Base-by-base conservation (phyloP, 2,797 vertebrate species). In the Anabacerthia variegaticeps region DNA sequence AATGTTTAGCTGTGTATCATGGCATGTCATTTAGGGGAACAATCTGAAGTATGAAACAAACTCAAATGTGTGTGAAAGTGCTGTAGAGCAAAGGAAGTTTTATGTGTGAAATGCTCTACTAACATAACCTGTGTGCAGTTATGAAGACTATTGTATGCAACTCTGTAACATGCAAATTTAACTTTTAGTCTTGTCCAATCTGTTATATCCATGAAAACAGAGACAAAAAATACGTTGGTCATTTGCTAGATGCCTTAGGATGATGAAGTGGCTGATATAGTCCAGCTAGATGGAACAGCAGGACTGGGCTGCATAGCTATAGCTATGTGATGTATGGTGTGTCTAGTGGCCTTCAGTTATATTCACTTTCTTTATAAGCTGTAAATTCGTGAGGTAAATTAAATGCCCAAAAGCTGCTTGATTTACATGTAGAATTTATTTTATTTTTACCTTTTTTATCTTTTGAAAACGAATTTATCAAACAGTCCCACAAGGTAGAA, bases 1-100 rank as follows among this genome's bases (percentile, higher is more conserved):
- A 91, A 76, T 69, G 62, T 84, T 91, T 69, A 49, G 59, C 55
- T 78, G 32, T 68, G 24, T 77, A 49, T 88, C 1, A 1, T 68
- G 48, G 44, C n/a, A 58, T 86, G 55, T 30, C 41, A 14, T 77
- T 92, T 78, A 66, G 81, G 51, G 78, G 66, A 95, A 20, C 72
- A 62, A 94, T 83, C 41, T 83, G 27, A 93, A 85, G 52, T 44
- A 92, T 67, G 88, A 85, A 73, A 62, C 62, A 69, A 78, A 86
- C 62, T 75, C 30, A 27, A 89, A 75, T 58, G 27, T 14, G 24
- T 69, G 58, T 89, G 82, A 90, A 72, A 89, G 36, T 68, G 75
- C 73, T 66, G 46, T 43, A 54, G 48, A 78, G 88, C 65, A 88
- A 37, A 68, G 56, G 34, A 37, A 71, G 24, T n/a, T 91, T 46